Evolutionary conservation across 2,888 invertebrate genomes (phyloP), one percentile per base, ranked within the genome.

Genomic region (Sminthurinus aureus): DNA sequence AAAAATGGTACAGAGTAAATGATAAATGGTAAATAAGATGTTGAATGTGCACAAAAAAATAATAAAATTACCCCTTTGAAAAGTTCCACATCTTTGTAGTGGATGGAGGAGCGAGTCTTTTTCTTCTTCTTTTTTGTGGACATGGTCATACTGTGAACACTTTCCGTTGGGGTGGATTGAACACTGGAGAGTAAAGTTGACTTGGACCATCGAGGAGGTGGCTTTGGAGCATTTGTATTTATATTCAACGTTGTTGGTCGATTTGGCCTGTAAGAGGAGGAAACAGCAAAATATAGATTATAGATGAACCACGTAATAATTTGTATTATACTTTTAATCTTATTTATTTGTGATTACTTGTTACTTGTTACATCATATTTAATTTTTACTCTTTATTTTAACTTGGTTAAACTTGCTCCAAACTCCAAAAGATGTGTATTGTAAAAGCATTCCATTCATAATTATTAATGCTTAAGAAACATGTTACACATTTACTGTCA

Each of bases 11-110:
- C n/a, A 18, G 1, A n/a, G 0, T 18, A 4, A 64, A n/a, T n/a
- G 9, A 4, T 18, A 4, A 64, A 18, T 15, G 8, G 67, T 20
- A 67, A 67, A 20, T 18, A n/a, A 15, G n/a, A 67, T n/a, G n/a
- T n/a, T n/a, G n/a, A n/a, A n/a, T n/a, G n/a, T n/a, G n/a, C n/a
- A 67, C 0, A n/a, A 12, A 8, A 64, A 20, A 76, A 24, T 79
- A 18, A 9, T 52, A 75, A 20, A 79, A 87, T 86, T 87, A 88
- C 88, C 78, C 88, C 88, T 87, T 88, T 88, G 81, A 88, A 88
- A 69, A 88, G 85, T 85, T 88, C 88, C 15, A 88, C 88, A 82
- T 88, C 88, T 82, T 88, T 88, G 84, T 88, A 88, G 87, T 88
- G 88, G 84, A 88, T 88, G 78, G 87, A 87, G 79, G 83, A 79